Conservation (phyloP, 2,888 invertebrate genomes). For the Chalcis sispes region DNA sequence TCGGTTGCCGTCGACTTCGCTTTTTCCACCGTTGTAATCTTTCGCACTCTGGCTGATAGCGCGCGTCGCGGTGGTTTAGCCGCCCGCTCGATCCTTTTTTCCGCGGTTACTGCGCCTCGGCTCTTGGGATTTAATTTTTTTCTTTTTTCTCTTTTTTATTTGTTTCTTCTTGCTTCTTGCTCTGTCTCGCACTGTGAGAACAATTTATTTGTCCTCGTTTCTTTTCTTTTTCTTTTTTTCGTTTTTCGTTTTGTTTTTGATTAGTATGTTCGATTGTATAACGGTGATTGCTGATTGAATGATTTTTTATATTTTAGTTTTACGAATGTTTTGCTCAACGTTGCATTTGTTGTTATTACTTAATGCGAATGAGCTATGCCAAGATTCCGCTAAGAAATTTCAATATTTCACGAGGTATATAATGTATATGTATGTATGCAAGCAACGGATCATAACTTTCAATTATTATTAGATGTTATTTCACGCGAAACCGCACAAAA, state of each 20-base stretch:
- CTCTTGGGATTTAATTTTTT: not conserved
- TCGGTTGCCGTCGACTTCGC: constrained; percentile 1
- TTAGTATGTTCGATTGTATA: not conserved
- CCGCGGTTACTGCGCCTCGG: not conserved
- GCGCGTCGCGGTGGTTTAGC: not conserved
- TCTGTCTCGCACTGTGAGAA: not conserved
- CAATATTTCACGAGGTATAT: too few species aligned
- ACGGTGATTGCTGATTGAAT: not conserved
- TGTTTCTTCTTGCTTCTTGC: not conserved
- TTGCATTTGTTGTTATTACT: not conserved
- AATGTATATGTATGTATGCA: too few species aligned
- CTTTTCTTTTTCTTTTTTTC: too few species aligned
- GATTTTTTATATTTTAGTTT: too few species aligned
- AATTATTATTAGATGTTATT: constrained; percentile 19
- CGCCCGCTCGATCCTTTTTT: not conserved
- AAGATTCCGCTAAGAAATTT: not conserved
- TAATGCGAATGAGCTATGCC: too few species aligned
- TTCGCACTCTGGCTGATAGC: not conserved
- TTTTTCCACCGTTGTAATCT: constrained; percentile 38
- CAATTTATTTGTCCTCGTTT: too few species aligned
- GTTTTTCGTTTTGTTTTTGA: not conserved
- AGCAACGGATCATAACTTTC: constrained; percentile 41
- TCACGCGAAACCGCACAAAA: constrained; percentile 3
- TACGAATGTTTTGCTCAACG: too few species aligned
- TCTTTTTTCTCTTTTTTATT: not conserved